A percentile compares a stretch with the other conserved stretches of the same genome.
phyloP scores from a whole-genome alignment of 1,140 invertebrate species.

The Aphelenchoides fujianensis region DNA sequence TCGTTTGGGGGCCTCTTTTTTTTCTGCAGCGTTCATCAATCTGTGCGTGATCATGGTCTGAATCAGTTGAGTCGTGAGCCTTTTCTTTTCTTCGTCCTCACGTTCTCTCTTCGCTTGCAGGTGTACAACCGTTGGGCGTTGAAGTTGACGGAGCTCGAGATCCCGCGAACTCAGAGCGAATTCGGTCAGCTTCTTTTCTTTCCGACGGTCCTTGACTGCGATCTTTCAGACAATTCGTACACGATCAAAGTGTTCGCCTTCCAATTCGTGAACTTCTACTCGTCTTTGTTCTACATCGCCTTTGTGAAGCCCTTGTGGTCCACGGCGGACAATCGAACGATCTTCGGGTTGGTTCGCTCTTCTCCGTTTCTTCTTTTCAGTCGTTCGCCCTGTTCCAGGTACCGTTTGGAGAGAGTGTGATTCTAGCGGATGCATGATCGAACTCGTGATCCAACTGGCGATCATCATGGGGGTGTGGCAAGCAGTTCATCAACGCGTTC shows the following conservation, averaged over 20 bases:
- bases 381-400: too few species aligned
- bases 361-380: too few species aligned
- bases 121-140: conserved; percentile 83
- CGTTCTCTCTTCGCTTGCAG: too few species aligned
- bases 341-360: too few species aligned
- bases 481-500: conserved; percentile 77
- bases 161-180: conserved; percentile 89
- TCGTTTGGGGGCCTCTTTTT: conserved; percentile 45
- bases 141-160: conserved; percentile 86
- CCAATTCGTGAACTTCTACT: conserved; percentile 97
- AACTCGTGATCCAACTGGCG: conserved; percentile 76
- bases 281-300: conserved; percentile 96
- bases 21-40: conserved; percentile 58
- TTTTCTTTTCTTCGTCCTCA: too few species aligned
- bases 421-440: conserved; percentile 77
- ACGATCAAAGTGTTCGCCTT: conserved; percentile 94
- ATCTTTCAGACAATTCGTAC: conserved; percentile 88
- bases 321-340: too few species aligned
- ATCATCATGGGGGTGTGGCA: conserved; percentile 81
- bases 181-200: too few species aligned
- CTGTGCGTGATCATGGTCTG: conserved; percentile 56
- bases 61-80: too few species aligned
- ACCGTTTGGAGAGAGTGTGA: too few species aligned
- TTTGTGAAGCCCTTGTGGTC: conserved; percentile 73
- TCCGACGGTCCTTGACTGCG: too few species aligned